Conservation (phyloP, 2,113 vertebrate species). For the Lichenostomus cassidix region DNA sequence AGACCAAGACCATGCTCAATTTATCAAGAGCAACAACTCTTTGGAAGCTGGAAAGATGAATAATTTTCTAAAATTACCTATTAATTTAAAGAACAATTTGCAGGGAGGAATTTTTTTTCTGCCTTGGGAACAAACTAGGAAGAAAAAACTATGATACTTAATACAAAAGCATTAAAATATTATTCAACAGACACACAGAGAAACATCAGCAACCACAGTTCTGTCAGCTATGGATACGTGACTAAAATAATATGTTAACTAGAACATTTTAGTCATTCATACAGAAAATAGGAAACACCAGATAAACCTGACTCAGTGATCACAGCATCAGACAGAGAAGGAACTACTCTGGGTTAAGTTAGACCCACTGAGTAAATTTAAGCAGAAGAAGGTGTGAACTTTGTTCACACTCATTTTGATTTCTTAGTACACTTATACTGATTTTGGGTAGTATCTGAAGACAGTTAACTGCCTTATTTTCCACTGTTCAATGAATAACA, state of each 20-base stretch:
- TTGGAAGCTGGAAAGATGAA: not conserved
- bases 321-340: not conserved
- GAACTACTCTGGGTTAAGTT: not conserved
- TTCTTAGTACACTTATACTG: not conserved
- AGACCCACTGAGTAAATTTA: not conserved
- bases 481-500: not conserved
- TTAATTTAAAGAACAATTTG: not conserved
- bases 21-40: not conserved
- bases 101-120: not conserved
- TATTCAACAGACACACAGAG: not conserved
- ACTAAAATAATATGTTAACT: not conserved
- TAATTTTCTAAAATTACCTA: not conserved
- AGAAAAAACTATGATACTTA: not conserved
- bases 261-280: not conserved
- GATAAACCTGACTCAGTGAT: not conserved
- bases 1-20: not conserved
- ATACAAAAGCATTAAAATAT: not conserved
- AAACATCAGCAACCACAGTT: not conserved
- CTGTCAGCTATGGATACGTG: not conserved
- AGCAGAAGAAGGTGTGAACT: not conserved
- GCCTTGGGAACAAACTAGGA: not conserved
- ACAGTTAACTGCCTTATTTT: not conserved
- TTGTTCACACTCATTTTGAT: not conserved
- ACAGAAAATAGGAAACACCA: not conserved
- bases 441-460: not conserved